These are phyloP conservation scores for Crocuta crocuta DNA, from an alignment of 2,113 vertebrate genomes.

Conservation along the genomic window DNA sequence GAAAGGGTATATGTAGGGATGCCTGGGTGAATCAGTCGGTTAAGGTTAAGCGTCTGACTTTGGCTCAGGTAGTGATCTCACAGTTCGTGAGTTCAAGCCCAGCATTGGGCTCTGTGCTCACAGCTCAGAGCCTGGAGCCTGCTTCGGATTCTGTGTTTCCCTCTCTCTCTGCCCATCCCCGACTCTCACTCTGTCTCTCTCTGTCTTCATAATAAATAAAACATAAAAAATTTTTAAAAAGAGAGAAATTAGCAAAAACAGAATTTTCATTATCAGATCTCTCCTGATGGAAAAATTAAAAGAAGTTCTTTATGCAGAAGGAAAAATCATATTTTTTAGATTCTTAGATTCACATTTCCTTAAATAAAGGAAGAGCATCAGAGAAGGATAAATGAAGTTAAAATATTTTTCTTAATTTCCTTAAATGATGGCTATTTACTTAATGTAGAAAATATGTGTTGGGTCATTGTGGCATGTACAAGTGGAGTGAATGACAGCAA, in stretches of 20 bases:
- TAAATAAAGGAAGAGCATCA: not conserved
- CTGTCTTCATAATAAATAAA: no score
- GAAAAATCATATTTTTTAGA: not conserved
- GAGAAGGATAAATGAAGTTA: not conserved
- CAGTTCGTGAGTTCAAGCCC: no score
- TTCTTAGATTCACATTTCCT: not conserved
- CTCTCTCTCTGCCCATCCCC: no score
- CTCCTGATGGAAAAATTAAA: not conserved
- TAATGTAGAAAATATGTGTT: not conserved
- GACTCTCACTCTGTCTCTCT: no score
- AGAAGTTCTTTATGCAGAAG: not conserved
- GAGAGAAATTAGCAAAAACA: not conserved
- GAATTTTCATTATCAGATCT: not conserved
- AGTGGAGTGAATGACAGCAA: not conserved
- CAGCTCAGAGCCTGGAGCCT: no score
- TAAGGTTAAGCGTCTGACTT: no score
- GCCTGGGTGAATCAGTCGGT: no score
- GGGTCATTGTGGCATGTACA: not conserved
- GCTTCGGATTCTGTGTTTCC: no score
- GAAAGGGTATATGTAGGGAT: not conserved
- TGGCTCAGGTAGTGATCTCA: no score
- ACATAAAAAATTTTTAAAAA: no score
- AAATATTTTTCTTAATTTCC: not conserved
- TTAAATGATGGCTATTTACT: not conserved
- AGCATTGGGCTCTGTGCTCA: no score